Conservation (phyloP, 2,888 invertebrate genomes). For the Cordylochernes scorpioides region DNA sequence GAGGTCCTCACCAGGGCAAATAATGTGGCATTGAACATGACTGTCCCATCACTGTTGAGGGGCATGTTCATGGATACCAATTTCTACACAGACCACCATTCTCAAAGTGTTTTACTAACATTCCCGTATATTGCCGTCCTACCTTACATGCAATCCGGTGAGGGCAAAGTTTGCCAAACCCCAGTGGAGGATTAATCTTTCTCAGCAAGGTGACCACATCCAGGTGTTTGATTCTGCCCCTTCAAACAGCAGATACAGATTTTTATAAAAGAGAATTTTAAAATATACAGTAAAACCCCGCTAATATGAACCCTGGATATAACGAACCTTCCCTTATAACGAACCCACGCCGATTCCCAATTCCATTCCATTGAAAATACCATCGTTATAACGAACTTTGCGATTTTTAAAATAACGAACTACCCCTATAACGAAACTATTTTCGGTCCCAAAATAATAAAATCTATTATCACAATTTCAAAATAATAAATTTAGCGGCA, state of each 20-base stretch:
- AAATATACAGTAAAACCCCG: no score
- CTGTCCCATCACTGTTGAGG: conserved; percentile 90
- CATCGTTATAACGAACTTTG: no score
- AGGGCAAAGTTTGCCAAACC: conserved; percentile 95
- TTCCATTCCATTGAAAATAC: no score
- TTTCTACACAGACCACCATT: conserved; percentile 27
- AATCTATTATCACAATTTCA: no score
- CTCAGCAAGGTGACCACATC: conserved; percentile 94
- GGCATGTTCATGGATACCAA: conserved; percentile 99
- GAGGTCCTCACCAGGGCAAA: conserved; percentile 94
- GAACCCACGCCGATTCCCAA: no score
- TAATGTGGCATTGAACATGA: conserved; percentile 88
- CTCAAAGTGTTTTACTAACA: neutral
- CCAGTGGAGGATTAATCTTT: conserved; percentile 93
- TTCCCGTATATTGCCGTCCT: conserved; percentile 7
- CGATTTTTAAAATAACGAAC: no score
- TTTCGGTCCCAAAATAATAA: no score
- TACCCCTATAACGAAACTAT: no score
- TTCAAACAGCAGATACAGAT: conserved; percentile 14
- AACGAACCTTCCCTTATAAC: no score
- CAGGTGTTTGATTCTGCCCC: conserved; percentile 87
- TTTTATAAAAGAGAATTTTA: no score
- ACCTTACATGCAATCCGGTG: conserved; percentile 94
- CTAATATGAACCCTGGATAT: no score
- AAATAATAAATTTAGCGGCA: no score